Evolutionary conservation across 2,888 invertebrate species (phyloP), one percentile per base, ranked within the genome.

Genomic region (Microplitis deprimator): DNA sequence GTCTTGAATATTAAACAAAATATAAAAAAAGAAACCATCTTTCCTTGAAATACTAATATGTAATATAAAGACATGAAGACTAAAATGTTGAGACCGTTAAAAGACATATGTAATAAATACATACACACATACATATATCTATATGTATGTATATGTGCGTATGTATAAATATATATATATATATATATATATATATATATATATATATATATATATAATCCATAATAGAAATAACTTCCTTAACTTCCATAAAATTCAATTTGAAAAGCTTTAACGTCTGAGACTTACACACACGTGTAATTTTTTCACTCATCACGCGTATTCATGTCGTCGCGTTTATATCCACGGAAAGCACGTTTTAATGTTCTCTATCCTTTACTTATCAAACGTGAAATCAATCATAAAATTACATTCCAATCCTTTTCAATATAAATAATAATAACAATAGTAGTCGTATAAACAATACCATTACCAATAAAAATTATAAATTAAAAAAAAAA

Each of bases 301-400:
- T 73, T 73, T 73, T 73, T 59, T 67, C 67, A 59, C 73, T 17
- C 50, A 17, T 38, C 65, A 67, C 67, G 73, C 65, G 65, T 73
- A 73, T 73, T 73, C 67, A 73, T 73, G 73, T 73, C 67, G 67
- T 73, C 50, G 68, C 62, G 29, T 70, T 70, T 50, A 65, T 67
- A 67, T 73, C 67, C 67, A 77, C 77, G 77, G 77, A 77, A 77
- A 74, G 73, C 77, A 77, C 77, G 77, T 77, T 77, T 73, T 17
- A 70, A 69, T 64, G 65, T 50, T 73, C 61, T 67, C 77, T 69
- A 77, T 77, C 70, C 77, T 77, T 77, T 77, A 65, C 77, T 73
- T 77, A 70, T n/a, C 69, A 73, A 69, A 77, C 77, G 77, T 77
- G 77, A 77, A 77, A 77, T 77, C 73, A 77, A 77, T 77, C 73